Conservation (phyloP, 2,113 vertebrate genomes). For the Scopus umbretta region DNA sequence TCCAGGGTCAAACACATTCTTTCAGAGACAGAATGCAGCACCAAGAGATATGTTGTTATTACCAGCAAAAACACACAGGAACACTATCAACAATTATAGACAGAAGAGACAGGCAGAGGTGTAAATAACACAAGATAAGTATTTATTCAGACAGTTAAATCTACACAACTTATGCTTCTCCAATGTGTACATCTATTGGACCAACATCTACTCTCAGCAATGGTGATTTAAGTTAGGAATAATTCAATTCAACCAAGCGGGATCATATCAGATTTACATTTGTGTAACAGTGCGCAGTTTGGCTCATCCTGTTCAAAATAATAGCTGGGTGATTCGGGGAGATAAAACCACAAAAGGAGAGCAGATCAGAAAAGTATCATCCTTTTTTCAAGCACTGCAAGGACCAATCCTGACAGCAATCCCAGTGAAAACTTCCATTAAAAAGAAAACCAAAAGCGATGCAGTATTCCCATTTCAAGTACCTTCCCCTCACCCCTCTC, state of each 20-base stretch:
- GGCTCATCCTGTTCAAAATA: background rate
- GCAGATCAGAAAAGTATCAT: background rate
- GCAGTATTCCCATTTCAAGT: background rate
- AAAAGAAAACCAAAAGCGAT: background rate
- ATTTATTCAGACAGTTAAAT: conserved; percentile 53
- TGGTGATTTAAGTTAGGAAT: conserved; percentile 21
- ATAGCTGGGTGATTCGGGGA: background rate
- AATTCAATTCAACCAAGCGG: background rate
- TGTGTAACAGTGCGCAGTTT: background rate
- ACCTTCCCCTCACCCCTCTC: background rate
- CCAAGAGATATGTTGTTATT: background rate
- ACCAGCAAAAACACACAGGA: background rate
- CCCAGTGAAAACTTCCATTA: background rate
- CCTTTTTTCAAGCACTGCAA: background rate
- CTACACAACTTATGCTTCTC: background rate
- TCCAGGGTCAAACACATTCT: background rate
- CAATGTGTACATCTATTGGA: background rate
- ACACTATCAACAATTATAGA: background rate
- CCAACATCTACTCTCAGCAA: background rate
- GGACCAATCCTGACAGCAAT: background rate
- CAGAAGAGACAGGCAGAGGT: background rate
- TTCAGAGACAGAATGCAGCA: background rate
- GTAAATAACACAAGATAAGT: background rate
- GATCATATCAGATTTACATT: background rate
- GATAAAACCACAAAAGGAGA: background rate